Evolutionary conservation across 2,113 vertebrate genomes (phyloP), one percentile per base, ranked within the genome.

Genomic region (Leucopsar rothschildi): DNA sequence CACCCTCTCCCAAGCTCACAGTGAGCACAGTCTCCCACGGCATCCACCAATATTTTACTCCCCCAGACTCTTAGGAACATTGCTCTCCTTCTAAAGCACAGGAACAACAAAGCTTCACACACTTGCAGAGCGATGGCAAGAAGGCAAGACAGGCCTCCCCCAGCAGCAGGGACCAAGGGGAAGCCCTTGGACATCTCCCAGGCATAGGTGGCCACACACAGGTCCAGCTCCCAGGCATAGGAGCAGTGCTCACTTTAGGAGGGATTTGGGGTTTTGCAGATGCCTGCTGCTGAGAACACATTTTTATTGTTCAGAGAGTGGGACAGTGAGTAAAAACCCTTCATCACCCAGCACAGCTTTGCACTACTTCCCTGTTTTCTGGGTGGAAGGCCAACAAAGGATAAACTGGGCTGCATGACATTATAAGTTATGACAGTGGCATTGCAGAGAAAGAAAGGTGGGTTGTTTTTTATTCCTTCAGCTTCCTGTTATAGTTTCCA

Each of bases 71-170:
- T 11, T 22, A 5, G 18, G 86, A 57, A 45, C 40, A 83, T 23
- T 49, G 28, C 25, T 10, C 17, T 83, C 35, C 20, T 71, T 68
- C 40, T 28, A 8, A 71, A 68, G 69, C 22, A 72, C 5, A 3
- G 10, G 12, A 90, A 69, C 61, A 85, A n/a, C 44, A 88, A 72
- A 69, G n/a, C 68, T 81, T 86, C 42, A 42, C 3, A 2, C 0
- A 0, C 45, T 66, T 4, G 5, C 29, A 45, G 56, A 40, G n/a
- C 0, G 0, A 82, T 1, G 6, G 18, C 42, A 63, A 61, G 29
- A 39, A 57, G 35, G 29, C 15, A 56, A n/a, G 31, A 40, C 12
- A 17, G 39, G 35, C 27, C n/a, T 20, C 4, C 9, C 19, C 2
- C 28, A 22, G 47, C 5, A 4, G 73, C 28, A 75, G 13, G 12